A percentile compares a stretch with the other conserved stretches of the same genome.
Conservation (phyloP, 2,888 invertebrate species). For the Nemapogon koenigi region DNA sequence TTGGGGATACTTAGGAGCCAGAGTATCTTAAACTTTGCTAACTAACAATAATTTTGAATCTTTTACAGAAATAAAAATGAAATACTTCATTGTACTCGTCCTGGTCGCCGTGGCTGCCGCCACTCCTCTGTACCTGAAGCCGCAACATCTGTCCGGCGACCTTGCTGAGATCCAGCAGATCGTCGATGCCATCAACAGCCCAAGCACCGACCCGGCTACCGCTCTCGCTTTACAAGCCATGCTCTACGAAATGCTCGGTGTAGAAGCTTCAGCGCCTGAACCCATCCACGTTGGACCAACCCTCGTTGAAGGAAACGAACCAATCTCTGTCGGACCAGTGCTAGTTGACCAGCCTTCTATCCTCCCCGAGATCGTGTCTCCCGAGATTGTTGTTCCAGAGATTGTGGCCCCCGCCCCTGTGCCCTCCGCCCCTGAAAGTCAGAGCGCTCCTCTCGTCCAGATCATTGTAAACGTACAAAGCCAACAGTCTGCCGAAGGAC, state of each 20-base stretch:
- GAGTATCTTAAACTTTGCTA: no score
- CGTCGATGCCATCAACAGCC: slow-evolving; percentile 34
- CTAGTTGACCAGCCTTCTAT: slow-evolving; percentile 18
- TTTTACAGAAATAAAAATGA: slow-evolving; percentile 33
- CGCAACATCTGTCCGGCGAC: slow-evolving; percentile 18
- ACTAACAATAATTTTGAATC: no score
- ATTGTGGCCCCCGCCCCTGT: slow-evolving; percentile 22
- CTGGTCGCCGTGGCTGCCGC: slow-evolving; percentile 36
- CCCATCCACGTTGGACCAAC: slow-evolving; percentile 23
- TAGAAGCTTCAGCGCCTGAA: slow-evolving; percentile 16
- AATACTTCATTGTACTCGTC: slow-evolving; percentile 36
- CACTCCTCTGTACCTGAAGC: slow-evolving; percentile 20
- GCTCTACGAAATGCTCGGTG: slow-evolving; percentile 21
- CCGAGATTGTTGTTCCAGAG: slow-evolving; percentile 15
- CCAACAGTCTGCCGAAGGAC: slow-evolving; percentile 14
- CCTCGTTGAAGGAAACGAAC: slow-evolving; percentile 15
- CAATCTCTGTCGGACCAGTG: slow-evolving; percentile 11
- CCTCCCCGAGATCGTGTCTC: no score
- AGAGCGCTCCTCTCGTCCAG: slow-evolving; percentile 20
- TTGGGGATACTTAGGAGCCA: no score
- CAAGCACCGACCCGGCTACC: slow-evolving; percentile 34
- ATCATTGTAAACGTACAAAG: slow-evolving; percentile 23
- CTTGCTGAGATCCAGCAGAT: slow-evolving; percentile 26
- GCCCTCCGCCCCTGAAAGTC: slow-evolving; percentile 15
- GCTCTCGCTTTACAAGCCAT: slow-evolving; percentile 21